Conservation (phyloP, 2,113 vertebrate genomes). For the Aldabrachelys gigantea region DNA sequence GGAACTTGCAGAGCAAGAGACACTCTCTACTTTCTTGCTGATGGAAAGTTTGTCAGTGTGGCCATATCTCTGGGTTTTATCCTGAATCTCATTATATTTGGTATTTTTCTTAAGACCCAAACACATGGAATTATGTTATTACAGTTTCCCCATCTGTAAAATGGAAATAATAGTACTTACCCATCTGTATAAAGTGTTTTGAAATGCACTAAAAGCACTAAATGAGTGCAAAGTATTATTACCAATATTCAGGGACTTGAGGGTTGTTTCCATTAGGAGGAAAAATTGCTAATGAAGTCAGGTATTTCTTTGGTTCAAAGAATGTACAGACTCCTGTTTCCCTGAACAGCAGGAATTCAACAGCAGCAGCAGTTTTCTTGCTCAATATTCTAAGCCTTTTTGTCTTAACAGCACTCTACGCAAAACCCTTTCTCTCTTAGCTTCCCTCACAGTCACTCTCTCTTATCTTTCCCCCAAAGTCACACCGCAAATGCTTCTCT, state of each 20-base stretch:
- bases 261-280: background rate
- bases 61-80: background rate
- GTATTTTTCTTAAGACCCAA: background rate
- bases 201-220: background rate
- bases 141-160: background rate
- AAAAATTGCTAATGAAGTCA: background rate
- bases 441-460: too few relatives aligned
- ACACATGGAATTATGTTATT: background rate
- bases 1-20: accelerated
- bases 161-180: background rate
- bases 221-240: background rate
- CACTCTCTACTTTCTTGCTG: background rate
- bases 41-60: accelerated
- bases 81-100: background rate
- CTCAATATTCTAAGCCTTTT: background rate
- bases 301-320: background rate
- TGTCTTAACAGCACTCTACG: background rate
- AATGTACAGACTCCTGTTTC: background rate
- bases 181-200: background rate
- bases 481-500: too few relatives aligned
- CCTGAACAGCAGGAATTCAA: background rate
- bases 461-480: too few relatives aligned
- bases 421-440: too few relatives aligned
- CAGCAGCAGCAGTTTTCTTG: background rate
- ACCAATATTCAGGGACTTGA: background rate